Conservation (phyloP, 2,113 vertebrate species). For the Parotia lawesii region DNA sequence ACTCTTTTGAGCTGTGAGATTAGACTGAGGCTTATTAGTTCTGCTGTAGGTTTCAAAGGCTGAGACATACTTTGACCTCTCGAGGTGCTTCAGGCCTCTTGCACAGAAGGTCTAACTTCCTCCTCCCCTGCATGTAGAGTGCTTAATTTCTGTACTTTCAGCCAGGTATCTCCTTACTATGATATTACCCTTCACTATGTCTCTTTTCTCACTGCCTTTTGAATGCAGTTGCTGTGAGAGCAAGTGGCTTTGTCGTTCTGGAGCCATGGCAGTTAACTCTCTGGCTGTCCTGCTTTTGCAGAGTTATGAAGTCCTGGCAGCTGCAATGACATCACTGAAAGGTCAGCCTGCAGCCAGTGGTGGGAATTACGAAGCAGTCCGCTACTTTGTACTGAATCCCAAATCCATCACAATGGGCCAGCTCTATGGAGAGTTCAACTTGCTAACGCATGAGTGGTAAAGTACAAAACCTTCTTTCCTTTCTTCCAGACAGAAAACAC, state of each 20-base stretch:
- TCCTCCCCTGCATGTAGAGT: not conserved
- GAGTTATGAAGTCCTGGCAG: constrained; percentile 88
- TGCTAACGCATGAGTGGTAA: constrained; percentile 92
- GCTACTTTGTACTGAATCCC: constrained; percentile 85
- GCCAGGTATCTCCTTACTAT: not conserved
- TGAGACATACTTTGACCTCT: not conserved
- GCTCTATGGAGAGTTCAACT: constrained; percentile 90
- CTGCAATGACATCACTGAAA: constrained; percentile 82
- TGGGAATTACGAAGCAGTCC: constrained; percentile 82
- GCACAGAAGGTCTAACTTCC: not conserved
- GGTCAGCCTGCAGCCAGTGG: constrained; percentile 86
- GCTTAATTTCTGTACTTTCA: not conserved
- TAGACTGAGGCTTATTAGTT: not conserved
- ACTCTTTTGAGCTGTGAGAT: not conserved
- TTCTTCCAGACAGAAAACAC: not conserved
- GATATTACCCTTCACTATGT: not conserved
- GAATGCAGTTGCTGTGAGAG: not conserved
- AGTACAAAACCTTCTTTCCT: constrained; percentile 42
- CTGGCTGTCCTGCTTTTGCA: constrained; percentile 45
- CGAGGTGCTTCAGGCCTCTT: not conserved
- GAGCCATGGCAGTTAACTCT: not conserved
- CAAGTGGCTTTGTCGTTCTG: not conserved
- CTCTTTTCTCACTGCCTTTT: not conserved
- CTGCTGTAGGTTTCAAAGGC: not conserved
- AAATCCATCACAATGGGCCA: constrained; percentile 96